These are phyloP conservation scores for Chelonus formosanus DNA, from an alignment of 2,888 invertebrate species.

Conservation along the genomic window DNA sequence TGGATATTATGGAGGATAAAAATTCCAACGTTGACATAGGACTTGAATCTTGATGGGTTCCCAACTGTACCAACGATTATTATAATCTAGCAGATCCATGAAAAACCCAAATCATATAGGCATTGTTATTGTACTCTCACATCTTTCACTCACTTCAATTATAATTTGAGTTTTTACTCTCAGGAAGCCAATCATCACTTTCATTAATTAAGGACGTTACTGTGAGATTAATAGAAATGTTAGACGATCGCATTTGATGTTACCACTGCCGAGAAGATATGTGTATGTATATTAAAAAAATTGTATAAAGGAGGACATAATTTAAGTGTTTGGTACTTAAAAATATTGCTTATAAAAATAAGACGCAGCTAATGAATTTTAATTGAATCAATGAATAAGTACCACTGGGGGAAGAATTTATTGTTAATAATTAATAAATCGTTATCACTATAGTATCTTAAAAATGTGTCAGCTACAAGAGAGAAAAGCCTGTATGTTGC, in stretches of 20 bases:
- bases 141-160: not conserved
- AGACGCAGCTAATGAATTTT: slow-evolving; percentile 5
- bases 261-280: slow-evolving; percentile 39
- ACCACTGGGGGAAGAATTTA: not conserved
- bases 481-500: too few relatives aligned
- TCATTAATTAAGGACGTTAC: not conserved
- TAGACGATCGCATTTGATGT: slow-evolving; percentile 36
- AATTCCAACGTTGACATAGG: too few relatives aligned
- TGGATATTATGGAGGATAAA: too few relatives aligned
- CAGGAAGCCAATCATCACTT: slow-evolving; percentile 2
- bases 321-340: slow-evolving; percentile 8
- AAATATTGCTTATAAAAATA: slow-evolving; percentile 7
- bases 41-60: not conserved
- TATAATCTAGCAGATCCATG: too few relatives aligned
- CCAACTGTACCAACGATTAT: not conserved
- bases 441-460: too few relatives aligned
- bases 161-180: slow-evolving; percentile 12
- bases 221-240: slow-evolving; percentile 14
- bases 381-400: not conserved
- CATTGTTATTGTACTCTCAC: not conserved
- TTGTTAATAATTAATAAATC: not conserved
- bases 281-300: slow-evolving; percentile 7
- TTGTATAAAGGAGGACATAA: slow-evolving; percentile 4
- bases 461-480: too few relatives aligned
- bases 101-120: not conserved